Conservation (phyloP, 2,797 vertebrate genomes). For the Acanthurus lineatus region DNA sequence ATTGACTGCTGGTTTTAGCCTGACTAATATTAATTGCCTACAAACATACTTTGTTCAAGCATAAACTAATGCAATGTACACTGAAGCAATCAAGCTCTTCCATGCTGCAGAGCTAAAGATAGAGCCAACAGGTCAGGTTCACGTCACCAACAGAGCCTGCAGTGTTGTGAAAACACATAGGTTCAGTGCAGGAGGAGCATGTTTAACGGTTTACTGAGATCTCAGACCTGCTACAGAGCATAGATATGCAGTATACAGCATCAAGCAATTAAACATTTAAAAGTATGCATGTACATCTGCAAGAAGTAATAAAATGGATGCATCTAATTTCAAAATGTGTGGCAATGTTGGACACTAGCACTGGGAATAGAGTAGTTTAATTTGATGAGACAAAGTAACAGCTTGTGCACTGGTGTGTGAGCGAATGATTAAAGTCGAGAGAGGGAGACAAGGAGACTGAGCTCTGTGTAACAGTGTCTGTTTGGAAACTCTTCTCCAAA, state of each 20-base stretch:
- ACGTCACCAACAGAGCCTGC: conserved; percentile 40
- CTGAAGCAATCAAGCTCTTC: conserved; percentile 49
- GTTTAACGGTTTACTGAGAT: conserved; percentile 9
- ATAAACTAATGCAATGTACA: conserved; percentile 66
- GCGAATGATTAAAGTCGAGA: not conserved
- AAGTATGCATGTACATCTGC: not conserved
- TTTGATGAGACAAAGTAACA: conserved; percentile 18
- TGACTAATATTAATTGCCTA: conserved; percentile 48
- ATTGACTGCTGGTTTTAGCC: conserved; percentile 48
- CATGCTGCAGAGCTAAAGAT: conserved; percentile 66
- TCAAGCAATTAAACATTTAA: conserved; percentile 4
- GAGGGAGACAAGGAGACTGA: not conserved
- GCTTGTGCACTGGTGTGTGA: not conserved
- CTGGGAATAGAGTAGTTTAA: conserved; percentile 16
- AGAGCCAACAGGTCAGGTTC: conserved; percentile 48
- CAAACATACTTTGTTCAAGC: conserved; percentile 59
- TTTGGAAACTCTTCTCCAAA: not conserved
- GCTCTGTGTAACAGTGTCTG: not conserved
- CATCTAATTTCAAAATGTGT: too few relatives aligned
- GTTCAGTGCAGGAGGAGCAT: conserved; percentile 13
- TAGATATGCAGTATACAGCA: conserved; percentile 1
- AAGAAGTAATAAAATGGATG: not conserved
- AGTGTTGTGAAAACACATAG: conserved; percentile 41
- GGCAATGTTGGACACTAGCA: conserved; percentile 1
- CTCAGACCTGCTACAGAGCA: conserved; percentile 5